Evolutionary conservation across 2,797 vertebrate species (phyloP).

Genomic region (Cuculus canorus): DNA sequence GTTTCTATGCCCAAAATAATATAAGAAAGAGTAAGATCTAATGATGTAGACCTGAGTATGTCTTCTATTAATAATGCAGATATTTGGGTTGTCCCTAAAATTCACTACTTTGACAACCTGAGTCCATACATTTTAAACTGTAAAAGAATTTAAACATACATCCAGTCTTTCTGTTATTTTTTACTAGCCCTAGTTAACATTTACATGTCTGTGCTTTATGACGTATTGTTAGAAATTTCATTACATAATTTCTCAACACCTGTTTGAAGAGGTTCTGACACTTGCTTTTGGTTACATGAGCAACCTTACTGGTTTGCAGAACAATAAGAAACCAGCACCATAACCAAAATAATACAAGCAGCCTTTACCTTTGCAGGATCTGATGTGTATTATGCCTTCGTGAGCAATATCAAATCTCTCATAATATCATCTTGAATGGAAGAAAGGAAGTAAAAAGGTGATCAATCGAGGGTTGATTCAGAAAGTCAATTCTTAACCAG

Average conservation of each 20-base stretch:
- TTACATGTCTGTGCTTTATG: background rate
- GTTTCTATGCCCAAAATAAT: background rate
- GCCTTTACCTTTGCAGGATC: background rate
- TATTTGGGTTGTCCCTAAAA: background rate
- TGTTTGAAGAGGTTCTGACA: background rate
- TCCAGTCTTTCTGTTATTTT: background rate
- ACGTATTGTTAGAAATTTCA: background rate
- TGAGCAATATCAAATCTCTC: background rate
- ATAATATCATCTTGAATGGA: background rate
- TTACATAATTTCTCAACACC: background rate
- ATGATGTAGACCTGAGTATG: background rate
- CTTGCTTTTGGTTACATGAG: background rate
- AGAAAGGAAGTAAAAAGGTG: background rate
- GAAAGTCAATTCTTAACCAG: background rate
- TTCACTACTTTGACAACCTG: background rate
- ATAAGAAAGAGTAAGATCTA: background rate
- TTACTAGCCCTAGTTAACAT: background rate
- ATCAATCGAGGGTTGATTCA: background rate
- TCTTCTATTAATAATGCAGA: background rate
- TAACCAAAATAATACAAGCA: background rate
- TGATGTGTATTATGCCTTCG: background rate
- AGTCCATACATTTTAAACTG: background rate
- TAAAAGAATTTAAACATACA: background rate
- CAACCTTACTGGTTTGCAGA: background rate
- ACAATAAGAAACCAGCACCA: background rate